Evolutionary conservation across 2,797 vertebrate genomes (phyloP), one percentile per base, ranked within the genome.

Genomic region (Octomys mimax): DNA sequence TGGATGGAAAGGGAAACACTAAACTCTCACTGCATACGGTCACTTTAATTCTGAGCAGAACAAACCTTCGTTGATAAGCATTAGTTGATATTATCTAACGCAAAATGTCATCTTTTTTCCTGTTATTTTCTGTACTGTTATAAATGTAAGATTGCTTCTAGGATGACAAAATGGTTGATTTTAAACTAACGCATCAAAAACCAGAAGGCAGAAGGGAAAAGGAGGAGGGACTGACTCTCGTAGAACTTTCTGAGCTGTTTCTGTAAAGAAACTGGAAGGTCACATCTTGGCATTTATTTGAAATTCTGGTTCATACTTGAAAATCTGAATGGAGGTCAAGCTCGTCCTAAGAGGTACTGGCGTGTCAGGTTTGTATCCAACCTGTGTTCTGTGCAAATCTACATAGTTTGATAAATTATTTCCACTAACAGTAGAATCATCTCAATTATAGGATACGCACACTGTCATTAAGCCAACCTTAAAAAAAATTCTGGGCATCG

Each of bases 11-110:
- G 88, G 73, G 90, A 95, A 96, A 96, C 95, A 68, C 93, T 94
- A 75, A 91, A 68, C 49, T 88, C 73, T 80, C 77, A 77, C 96
- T 92, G 61, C 68, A 39, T 91, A 54, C 90, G 94, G 93, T 96
- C 95, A 70, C 87, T 96, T 96, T 96, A 94, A 94, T 97, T 97
- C 87, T 90, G 52, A 94, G 78, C 61, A 82, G 92, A 97, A 97
- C 95, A 96, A 96, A 88, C 39, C 90, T 95, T 92, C 92, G 95
- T 94, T 97, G 94, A 96, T 96, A 96, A 96, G 85, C 80, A 92
- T 97, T 87, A 89, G 92, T 94, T 97, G 42, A 75, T 52, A 79
- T 92, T 94, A 96, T 95, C 92, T 95, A 94, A 93, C 94, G 88
- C 77, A 81, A 95, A 84, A 97, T 92, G 89, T 80, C 31, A 36